Conservation (phyloP, 2,797 vertebrate species). For the Semaprochilodus insignis region DNA sequence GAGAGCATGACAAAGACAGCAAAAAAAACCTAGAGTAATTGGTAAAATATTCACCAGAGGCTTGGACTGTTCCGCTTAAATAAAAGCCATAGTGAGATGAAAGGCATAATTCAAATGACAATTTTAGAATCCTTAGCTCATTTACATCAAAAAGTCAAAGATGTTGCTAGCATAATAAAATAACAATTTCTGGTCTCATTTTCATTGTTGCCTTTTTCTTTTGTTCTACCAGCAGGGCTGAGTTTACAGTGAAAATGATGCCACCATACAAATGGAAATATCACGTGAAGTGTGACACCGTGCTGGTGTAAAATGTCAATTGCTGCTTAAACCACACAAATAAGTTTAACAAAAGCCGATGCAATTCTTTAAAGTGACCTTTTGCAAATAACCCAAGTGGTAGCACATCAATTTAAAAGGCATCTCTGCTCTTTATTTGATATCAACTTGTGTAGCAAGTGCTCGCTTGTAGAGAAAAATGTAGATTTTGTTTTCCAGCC, state of each 20-base stretch:
- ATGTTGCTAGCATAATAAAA: conserved; percentile 76
- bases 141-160: conserved; percentile 79
- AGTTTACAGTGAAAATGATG: conserved; percentile 57
- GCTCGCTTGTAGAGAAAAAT: background rate
- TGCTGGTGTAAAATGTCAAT: background rate
- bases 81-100: conserved; percentile 82
- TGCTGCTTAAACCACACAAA: background rate
- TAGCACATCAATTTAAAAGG: background rate
- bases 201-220: conserved; percentile 57
- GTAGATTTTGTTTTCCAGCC: conserved; percentile 31
- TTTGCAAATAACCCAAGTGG: background rate
- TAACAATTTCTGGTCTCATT: conserved; percentile 65
- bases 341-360: background rate
- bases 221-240: conserved; percentile 75
- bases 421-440: background rate
- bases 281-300: background rate
- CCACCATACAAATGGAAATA: conserved; percentile 17
- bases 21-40: conserved; percentile 82
- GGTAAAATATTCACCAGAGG: conserved; percentile 59
- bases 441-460: background rate
- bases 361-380: conserved; percentile 26
- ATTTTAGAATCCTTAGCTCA: conserved; percentile 83
- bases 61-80: conserved; percentile 67
- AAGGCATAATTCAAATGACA: conserved; percentile 85
- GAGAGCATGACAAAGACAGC: conserved; percentile 71